Evolutionary conservation across 2,797 vertebrate species (phyloP).

Genomic region (Esox lucius): DNA sequence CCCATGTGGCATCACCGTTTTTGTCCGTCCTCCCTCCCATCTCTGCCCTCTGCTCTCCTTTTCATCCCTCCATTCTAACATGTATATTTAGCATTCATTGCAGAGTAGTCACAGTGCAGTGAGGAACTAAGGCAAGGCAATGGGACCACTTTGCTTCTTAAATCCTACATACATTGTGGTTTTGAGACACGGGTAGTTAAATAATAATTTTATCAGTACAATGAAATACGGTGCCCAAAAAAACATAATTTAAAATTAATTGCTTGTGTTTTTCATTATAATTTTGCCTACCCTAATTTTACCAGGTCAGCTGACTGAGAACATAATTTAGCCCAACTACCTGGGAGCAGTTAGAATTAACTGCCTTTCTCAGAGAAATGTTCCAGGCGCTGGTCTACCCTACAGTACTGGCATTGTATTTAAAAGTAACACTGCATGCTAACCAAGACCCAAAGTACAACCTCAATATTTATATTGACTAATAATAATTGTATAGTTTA

Average conservation of each 20-base stretch:
- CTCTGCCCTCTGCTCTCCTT: conserved; percentile 16
- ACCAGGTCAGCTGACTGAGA: no score
- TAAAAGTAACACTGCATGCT: neutral
- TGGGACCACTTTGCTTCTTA: neutral
- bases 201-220: conserved; percentile 18
- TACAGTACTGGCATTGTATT: neutral
- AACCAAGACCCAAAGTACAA: conserved; percentile 25
- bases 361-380: no score
- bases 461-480: conserved; percentile 18
- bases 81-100: conserved; percentile 25
- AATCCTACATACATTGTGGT: conserved; percentile 9
- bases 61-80: conserved; percentile 10
- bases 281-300: no score
- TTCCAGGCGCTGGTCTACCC: no score
- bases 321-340: no score
- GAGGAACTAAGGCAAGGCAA: conserved; percentile 14
- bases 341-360: no score
- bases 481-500: conserved; percentile 4
- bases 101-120: neutral
- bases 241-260: no score
- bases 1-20: conserved; percentile 46
- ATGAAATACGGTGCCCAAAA: neutral
- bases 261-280: no score
- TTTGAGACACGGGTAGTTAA: neutral
- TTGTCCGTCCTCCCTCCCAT: conserved; percentile 2